These are phyloP conservation scores for Macrochelys suwanniensis DNA, from an alignment of 2,797 vertebrate genomes.

Conservation along the genomic window DNA sequence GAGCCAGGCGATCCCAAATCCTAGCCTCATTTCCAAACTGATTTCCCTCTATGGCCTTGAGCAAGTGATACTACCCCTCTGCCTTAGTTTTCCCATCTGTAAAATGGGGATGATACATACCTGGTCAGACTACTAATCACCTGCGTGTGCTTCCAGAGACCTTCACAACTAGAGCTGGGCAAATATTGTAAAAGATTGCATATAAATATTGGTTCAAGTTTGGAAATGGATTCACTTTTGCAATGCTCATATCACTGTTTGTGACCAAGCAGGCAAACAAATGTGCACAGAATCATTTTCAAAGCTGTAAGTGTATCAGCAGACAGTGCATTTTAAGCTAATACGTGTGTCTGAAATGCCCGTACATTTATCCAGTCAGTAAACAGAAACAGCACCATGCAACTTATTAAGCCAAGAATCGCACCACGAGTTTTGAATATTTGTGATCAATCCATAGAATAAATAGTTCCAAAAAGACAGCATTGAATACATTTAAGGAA, in stretches of 20 bases:
- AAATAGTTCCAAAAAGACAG: background rate
- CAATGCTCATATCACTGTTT: background rate
- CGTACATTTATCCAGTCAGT: background rate
- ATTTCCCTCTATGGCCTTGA: background rate
- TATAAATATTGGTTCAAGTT: background rate
- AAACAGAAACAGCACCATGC: background rate
- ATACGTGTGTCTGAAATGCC: too few species aligned
- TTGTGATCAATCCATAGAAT: background rate
- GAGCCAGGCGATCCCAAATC: background rate
- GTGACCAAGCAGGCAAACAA: background rate
- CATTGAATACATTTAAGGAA: background rate
- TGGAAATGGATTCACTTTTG: background rate
- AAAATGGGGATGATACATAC: background rate
- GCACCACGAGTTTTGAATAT: background rate
- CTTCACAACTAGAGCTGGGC: background rate
- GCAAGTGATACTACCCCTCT: background rate
- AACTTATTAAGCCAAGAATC: background rate
- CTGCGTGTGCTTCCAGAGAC: background rate
- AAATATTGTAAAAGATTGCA: background rate
- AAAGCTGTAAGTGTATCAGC: background rate
- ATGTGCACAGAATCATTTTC: background rate
- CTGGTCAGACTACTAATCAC: background rate
- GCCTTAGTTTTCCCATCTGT: background rate
- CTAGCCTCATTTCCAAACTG: background rate
- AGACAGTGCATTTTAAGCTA: background rate